Evolutionary conservation across 2,113 vertebrate genomes (phyloP).

Genomic region (Zosterops japonicus): DNA sequence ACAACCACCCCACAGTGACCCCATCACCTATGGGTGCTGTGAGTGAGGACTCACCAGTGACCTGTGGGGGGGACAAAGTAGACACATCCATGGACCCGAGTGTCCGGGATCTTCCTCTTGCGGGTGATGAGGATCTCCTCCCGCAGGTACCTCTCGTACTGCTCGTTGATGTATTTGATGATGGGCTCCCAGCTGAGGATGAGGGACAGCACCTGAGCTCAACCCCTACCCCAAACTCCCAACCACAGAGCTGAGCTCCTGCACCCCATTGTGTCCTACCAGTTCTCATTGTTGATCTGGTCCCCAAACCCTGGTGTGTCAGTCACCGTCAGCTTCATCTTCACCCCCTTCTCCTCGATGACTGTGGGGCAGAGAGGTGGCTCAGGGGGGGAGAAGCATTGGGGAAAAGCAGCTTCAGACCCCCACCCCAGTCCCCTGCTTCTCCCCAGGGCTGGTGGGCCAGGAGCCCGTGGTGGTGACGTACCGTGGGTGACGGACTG

Average conservation of each 20-base stretch:
- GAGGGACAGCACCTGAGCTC: neutral
- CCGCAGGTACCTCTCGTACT: constrained; percentile 90
- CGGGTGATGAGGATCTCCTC: constrained; percentile 92
- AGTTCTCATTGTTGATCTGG: constrained; percentile 91
- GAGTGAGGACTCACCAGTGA: constrained; percentile 82
- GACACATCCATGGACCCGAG: constrained; percentile 90
- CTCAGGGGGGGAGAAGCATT: neutral
- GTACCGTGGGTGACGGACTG: constrained; percentile 89
- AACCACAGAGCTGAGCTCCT: neutral
- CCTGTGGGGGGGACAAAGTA: constrained; percentile 93
- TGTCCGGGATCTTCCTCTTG: constrained; percentile 91
- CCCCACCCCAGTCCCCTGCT: neutral
- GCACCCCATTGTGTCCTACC: constrained; percentile 55
- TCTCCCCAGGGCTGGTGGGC: neutral
- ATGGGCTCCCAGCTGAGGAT: constrained; percentile 91
- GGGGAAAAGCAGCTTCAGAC: neutral
- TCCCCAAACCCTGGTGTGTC: constrained; percentile 89
- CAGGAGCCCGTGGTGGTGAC: fast-evolving
- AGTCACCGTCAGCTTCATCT: constrained; percentile 87
- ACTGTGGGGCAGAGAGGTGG: constrained; percentile 55
- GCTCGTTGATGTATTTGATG: constrained; percentile 87
- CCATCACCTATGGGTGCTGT: neutral
- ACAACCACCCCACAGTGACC: neutral
- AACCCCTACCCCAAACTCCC: neutral
- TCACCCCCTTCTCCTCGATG: constrained; percentile 87